phyloP scores from a whole-genome alignment of 23 tunicate genomes.

The Diplosoma virens region DNA sequence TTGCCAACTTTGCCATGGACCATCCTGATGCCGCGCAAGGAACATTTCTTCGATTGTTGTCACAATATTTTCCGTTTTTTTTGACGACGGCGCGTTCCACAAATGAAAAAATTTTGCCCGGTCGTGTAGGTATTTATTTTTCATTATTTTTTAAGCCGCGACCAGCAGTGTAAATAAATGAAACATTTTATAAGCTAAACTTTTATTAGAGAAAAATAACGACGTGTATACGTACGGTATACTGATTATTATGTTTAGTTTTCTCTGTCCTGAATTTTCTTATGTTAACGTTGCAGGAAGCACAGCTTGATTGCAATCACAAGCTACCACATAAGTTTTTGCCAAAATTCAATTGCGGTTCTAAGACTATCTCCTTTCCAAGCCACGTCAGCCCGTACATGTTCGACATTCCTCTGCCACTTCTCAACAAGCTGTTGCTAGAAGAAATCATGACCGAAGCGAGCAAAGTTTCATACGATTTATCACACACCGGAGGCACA shows the following conservation, averaged over 20 bases:
- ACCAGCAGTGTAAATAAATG: not conserved
- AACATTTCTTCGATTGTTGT: slow-evolving; percentile 9
- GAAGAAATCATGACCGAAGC: slow-evolving; percentile 1
- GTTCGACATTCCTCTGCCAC: slow-evolving; percentile 18
- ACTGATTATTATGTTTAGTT: no score
- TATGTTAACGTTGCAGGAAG: no score
- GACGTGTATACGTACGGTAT: no score
- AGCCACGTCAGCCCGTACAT: slow-evolving; percentile 4
- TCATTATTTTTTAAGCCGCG: not conserved
- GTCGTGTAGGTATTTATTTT: not conserved
- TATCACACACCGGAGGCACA: slow-evolving; percentile 13
- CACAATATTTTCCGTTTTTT: slow-evolving; percentile 20
- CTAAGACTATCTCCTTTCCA: not conserved
- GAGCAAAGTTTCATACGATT: not conserved
- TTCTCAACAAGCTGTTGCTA: slow-evolving; percentile 4
- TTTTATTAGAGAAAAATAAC: no score
- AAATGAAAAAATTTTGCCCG: not conserved
- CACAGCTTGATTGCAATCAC: not conserved
- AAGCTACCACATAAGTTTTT: not conserved
- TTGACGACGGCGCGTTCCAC: not conserved
- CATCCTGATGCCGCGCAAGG: slow-evolving; percentile 29
- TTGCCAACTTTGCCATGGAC: not conserved
- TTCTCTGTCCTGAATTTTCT: no score
- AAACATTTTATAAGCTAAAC: no score
- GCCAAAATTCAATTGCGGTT: not conserved